phyloP scores from a whole-genome alignment of 2,888 invertebrate species.

The Cephus spinipes region DNA sequence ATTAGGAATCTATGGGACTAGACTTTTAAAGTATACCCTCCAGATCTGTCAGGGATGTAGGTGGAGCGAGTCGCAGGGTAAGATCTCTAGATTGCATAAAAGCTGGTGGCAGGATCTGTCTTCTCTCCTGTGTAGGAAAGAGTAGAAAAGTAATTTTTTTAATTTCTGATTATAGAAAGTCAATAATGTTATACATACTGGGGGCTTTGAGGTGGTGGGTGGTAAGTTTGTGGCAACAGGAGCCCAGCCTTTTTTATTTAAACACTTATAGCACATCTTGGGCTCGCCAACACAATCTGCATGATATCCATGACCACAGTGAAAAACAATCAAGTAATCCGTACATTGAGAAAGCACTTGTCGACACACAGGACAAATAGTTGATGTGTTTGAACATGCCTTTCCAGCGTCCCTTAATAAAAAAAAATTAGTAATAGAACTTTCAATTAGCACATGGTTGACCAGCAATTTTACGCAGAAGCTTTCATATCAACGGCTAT shows the following conservation, averaged over 20 bases:
- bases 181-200: conserved; percentile 34
- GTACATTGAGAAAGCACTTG: conserved; percentile 51
- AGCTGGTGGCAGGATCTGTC: conserved; percentile 54
- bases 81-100: conserved; percentile 51
- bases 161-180: background rate
- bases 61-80: conserved; percentile 58
- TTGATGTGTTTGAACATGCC: conserved; percentile 53
- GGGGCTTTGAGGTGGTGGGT: conserved; percentile 42
- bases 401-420: conserved; percentile 53
- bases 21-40: conserved; percentile 62
- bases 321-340: conserved; percentile 56
- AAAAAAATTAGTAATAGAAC: conserved; percentile 11
- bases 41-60: conserved; percentile 58
- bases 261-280: conserved; percentile 59
- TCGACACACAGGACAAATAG: conserved; percentile 57
- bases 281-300: conserved; percentile 56
- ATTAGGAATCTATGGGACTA: conserved; percentile 40
- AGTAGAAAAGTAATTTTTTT: background rate
- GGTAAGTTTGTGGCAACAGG: conserved; percentile 47
- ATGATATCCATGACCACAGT: conserved; percentile 63
- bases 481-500: too few relatives aligned
- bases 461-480: too few relatives aligned
- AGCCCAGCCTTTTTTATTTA: conserved; percentile 61
- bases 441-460: background rate
- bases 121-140: conserved; percentile 46